phyloP scores from a whole-genome alignment of 2,888 invertebrate genomes.

The Parasteatoda lunata region DNA sequence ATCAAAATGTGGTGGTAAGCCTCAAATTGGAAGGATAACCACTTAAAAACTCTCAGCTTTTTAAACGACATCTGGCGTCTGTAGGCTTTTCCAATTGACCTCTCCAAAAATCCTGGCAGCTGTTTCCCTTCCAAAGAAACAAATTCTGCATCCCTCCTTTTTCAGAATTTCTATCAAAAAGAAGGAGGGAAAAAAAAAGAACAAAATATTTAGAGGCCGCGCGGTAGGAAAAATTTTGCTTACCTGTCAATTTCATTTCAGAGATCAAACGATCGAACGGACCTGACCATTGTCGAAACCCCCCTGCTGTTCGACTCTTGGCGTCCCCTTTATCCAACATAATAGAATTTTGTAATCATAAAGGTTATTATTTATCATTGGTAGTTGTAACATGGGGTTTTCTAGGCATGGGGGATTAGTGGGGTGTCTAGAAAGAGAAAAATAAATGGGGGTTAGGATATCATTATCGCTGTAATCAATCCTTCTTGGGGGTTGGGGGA shows the following conservation, averaged over 20 bases:
- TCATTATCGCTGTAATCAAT: constrained; percentile 31
- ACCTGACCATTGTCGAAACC: neutral
- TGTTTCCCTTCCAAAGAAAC: neutral
- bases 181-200: neutral
- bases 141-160: neutral
- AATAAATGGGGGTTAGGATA: constrained; percentile 1
- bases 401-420: neutral
- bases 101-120: constrained; percentile 14
- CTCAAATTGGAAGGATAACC: no score
- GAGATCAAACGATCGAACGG: neutral
- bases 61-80: constrained; percentile 24
- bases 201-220: neutral
- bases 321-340: neutral
- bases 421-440: neutral
- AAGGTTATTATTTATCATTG: constrained; percentile 26
- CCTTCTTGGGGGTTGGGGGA: constrained; percentile 5
- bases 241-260: constrained; percentile 3
- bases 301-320: neutral
- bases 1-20: no score
- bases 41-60: no score
- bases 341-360: constrained; percentile 43
- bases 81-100: constrained; percentile 13
- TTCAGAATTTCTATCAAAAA: neutral
- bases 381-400: constrained; percentile 11
- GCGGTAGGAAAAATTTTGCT: neutral